Conservation (phyloP, 2,113 vertebrate genomes). For the Monarcha castaneiventris region DNA sequence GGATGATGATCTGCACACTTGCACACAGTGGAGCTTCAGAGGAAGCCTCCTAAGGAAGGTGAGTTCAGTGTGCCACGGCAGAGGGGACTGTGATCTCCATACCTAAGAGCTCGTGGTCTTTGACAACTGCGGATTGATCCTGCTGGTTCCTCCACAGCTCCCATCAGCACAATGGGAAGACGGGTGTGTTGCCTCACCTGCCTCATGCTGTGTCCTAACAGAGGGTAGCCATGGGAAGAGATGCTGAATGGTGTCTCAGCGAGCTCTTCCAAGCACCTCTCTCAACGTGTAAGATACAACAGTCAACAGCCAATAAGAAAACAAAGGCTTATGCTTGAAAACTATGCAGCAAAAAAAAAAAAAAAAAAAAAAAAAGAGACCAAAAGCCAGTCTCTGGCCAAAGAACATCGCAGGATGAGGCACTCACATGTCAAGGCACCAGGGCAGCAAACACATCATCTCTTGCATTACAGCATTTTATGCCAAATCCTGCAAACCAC, state of each 20-base stretch:
- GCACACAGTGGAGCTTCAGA: background rate
- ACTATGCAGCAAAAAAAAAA: background rate
- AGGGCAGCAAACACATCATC: background rate
- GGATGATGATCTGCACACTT: background rate
- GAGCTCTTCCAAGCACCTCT: background rate
- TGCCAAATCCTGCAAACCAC: background rate
- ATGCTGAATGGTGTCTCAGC: background rate
- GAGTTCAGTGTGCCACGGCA: background rate
- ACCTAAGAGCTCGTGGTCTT: background rate
- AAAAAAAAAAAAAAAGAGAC: background rate
- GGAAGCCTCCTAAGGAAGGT: background rate
- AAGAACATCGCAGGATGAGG: background rate
- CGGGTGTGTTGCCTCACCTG: no score
- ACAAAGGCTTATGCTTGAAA: background rate
- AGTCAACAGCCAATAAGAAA: background rate
- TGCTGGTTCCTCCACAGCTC: background rate
- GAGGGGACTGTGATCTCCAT: background rate
- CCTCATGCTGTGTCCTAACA: background rate
- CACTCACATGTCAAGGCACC: background rate
- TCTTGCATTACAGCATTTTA: background rate
- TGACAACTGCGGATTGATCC: rapidly evolving
- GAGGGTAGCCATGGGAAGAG: background rate
- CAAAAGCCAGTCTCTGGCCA: background rate
- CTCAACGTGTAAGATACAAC: no score
- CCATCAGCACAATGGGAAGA: background rate